Evolutionary conservation across 1,140 invertebrate species (phyloP), one percentile per base, ranked within the genome.

Genomic region (Hylyphantes graminicola): DNA sequence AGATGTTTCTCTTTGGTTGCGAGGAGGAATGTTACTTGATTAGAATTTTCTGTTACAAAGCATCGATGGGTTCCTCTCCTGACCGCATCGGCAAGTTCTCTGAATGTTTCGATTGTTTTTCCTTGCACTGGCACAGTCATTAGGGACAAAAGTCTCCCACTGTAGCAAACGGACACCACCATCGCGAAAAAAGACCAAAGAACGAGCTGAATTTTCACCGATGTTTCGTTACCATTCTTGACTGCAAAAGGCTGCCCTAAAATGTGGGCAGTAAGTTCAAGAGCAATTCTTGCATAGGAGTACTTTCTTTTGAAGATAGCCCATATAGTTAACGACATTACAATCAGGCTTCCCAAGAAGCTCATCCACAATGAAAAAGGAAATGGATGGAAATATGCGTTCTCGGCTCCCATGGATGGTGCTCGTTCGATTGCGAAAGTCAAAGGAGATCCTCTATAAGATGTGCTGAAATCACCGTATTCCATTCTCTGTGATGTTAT

Each of bases 371-470:
- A 15, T 64, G 35, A 17, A 21, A n/a, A 72, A 2, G 55, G 63
- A 54, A 81, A 73, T 63, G 79, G 79, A n/a, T 59, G 54, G 21
- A 81, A 19, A 2, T 73, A 17, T 5, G 79, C 68, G 9, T 57
- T 15, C 12, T 19, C 19, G 19, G 59, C 73, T 53, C 35, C 57
- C 13, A 73, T n/a, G 0, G 17, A 13, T 19, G 55, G 55, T 8
- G 79, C 67, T n/a, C 21, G 13, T 11, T 64, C 17, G 11, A 70
- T 81, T 11, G 68, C 79, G n/a, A 73, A 81, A 13, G 67, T 81
- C 7, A 81, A 11, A 7, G 7, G 17, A 64, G 72, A 67, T 3
- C 61, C 64, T 35, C 53, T 17, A 51, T 81, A 81, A 15, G 72
- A 35, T 35, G 35, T 35, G 35, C 67, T 73, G 68, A 51, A 81